These are phyloP conservation scores for Carassius auratus DNA, from an alignment of 2,113 vertebrate genomes.

Conservation along the genomic window DNA sequence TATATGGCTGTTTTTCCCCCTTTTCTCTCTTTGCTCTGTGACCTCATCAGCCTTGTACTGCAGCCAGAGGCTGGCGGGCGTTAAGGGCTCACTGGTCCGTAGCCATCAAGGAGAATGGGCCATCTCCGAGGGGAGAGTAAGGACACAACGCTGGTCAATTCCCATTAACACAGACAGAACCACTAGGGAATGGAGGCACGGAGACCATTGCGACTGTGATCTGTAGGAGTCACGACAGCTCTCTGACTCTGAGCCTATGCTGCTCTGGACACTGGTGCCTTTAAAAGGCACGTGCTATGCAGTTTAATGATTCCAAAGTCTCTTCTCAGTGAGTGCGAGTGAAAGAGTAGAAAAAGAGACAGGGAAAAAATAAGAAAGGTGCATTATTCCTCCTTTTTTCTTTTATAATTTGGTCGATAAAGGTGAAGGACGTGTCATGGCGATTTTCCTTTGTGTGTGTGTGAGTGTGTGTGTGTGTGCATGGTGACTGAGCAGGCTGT, in stretches of 20 bases:
- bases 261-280: constrained; percentile 51
- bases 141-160: constrained; percentile 58
- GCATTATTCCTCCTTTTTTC: constrained; percentile 69
- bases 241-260: no score
- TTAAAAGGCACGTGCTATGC: constrained; percentile 54
- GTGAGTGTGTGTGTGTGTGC: neutral
- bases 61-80: constrained; percentile 19
- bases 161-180: constrained; percentile 57
- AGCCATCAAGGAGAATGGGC: constrained; percentile 45
- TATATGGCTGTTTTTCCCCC: constrained; percentile 15
- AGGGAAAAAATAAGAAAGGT: constrained; percentile 66
- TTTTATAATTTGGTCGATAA: constrained; percentile 74
- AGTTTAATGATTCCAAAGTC: constrained; percentile 50
- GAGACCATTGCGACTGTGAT: constrained; percentile 48
- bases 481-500: constrained; percentile 7
- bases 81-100: constrained; percentile 34
- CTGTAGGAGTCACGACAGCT: constrained; percentile 48
- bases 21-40: neutral
- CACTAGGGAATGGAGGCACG: constrained; percentile 45
- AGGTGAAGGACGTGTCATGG: constrained; percentile 77
- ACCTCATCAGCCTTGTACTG: constrained; percentile 39
- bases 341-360: constrained; percentile 48
- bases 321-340: constrained; percentile 45
- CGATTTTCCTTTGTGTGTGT: constrained; percentile 58
- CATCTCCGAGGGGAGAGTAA: constrained; percentile 27